Base-by-base conservation (phyloP, 1,140 invertebrate genomes). In the Diachasma alloeum region DNA sequence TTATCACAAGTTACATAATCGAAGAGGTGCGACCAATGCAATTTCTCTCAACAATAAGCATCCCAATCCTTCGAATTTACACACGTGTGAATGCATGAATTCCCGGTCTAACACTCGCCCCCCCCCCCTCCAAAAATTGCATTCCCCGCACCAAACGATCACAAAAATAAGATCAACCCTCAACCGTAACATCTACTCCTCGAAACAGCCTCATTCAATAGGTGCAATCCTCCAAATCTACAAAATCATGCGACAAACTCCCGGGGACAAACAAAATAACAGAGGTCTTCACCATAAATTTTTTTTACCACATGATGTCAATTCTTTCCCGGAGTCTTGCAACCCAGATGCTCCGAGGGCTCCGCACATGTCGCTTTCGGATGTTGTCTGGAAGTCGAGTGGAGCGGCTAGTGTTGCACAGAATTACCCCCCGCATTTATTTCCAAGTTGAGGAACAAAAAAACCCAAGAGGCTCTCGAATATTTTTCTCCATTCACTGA, bases 221-320 rank as follows among this genome's bases (percentile, higher is more conserved):
- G 6, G 6, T 31, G 31, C 31, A 59, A 56, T 17, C 19, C 8
- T n/a, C 9, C 6, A 15, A 36, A 17, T 39, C n/a, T 8, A 5
- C 31, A 39, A 68, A 39, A 68, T 17, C 36, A 22, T 68, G 31
- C 31, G 36, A 13, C 5, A 10, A 68, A 19, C 66, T 17, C 22
- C 26, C 15, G 59, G 66, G 66, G n/a, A 39, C n/a, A 19, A 68
- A 68, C 39, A 11, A 68, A 17, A 17, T 39, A n/a, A 17, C 15
- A 17, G 66, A 68, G 66, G 66, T 13, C 36, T 39, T 37, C 15
- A 26, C 13, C 11, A n/a, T 6, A 31, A 68, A 37, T 10, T 66
- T 68, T 26, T 17, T 36, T 68, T 68, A 68, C 66, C 66, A 68
- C 17, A 36, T 68, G 66, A 68, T 68, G 36, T 39, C 66, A 17